These are phyloP conservation scores for Prunella strophiata DNA, from an alignment of 2,797 vertebrate species.

Conservation along the genomic window DNA sequence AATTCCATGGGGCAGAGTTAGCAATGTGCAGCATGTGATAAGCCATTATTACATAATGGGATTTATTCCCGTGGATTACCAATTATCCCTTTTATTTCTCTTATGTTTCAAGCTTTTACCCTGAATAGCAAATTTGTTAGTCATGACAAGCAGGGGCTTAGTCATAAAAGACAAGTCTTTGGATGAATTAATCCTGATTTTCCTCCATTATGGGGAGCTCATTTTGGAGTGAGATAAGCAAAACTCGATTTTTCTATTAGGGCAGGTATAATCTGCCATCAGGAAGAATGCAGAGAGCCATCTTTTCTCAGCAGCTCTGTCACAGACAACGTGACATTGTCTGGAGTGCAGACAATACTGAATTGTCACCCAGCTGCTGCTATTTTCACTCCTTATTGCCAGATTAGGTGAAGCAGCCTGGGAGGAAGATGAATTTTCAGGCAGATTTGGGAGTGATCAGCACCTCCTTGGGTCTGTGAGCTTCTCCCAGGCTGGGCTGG, in stretches of 20 bases:
- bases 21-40: slow-evolving; percentile 44
- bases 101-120: slow-evolving; percentile 10
- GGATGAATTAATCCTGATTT: slow-evolving; percentile 7
- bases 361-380: not conserved
- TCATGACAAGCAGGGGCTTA: slow-evolving; percentile 33
- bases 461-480: not conserved
- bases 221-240: not conserved
- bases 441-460: not conserved
- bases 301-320: not conserved
- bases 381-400: not conserved
- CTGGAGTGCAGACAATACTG: not conserved
- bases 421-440: not conserved
- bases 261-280: not conserved
- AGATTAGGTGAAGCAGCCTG: not conserved
- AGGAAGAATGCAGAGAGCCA: not conserved
- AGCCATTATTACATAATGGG: slow-evolving; percentile 17
- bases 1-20: not conserved
- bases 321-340: not conserved
- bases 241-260: not conserved
- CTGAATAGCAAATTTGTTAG: slow-evolving; percentile 29
- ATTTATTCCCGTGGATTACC: slow-evolving; percentile 40
- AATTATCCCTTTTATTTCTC: slow-evolving; percentile 20
- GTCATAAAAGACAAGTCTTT: not conserved
- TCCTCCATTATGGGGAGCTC: slow-evolving; percentile 7
- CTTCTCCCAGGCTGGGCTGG: not conserved